phyloP scores from a whole-genome alignment of 2,888 invertebrate species.

The Xestoiulus laeticollis region DNA sequence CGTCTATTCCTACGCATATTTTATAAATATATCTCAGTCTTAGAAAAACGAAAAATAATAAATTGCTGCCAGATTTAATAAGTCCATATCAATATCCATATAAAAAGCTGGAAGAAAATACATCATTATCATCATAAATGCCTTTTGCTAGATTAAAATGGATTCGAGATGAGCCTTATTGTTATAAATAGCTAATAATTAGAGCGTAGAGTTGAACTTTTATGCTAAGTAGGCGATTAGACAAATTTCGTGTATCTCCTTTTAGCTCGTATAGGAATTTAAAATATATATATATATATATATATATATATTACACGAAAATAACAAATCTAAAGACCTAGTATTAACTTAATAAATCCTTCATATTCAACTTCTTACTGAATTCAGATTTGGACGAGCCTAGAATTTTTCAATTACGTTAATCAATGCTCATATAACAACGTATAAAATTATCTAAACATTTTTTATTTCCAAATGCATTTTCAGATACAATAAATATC shows the following conservation, averaged over 20 bases:
- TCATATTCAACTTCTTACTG: too few relatives aligned
- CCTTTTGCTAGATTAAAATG: slow-evolving; percentile 18
- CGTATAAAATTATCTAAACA: too few relatives aligned
- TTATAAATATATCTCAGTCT: background rate
- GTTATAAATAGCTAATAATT: slow-evolving; percentile 35
- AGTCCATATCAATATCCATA: slow-evolving; percentile 43
- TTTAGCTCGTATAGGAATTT: background rate
- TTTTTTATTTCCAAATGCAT: too few relatives aligned
- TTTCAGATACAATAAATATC: too few relatives aligned
- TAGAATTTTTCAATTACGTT: too few relatives aligned
- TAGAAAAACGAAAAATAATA: background rate
- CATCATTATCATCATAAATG: slow-evolving; percentile 7
- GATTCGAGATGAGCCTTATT: background rate
- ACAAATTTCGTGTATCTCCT: background rate
- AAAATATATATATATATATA: too few relatives aligned
- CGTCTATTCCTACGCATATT: background rate
- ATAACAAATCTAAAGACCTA: background rate
- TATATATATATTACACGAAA: background rate
- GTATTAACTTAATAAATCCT: background rate
- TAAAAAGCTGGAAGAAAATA: background rate
- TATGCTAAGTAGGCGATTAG: background rate
- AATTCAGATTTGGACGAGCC: too few relatives aligned
- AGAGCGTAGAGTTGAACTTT: slow-evolving; percentile 11
- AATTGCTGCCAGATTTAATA: slow-evolving; percentile 39
- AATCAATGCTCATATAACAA: too few relatives aligned